Base-by-base conservation (phyloP, 2,797 vertebrate species). In the Enteromius argenteus region DNA sequence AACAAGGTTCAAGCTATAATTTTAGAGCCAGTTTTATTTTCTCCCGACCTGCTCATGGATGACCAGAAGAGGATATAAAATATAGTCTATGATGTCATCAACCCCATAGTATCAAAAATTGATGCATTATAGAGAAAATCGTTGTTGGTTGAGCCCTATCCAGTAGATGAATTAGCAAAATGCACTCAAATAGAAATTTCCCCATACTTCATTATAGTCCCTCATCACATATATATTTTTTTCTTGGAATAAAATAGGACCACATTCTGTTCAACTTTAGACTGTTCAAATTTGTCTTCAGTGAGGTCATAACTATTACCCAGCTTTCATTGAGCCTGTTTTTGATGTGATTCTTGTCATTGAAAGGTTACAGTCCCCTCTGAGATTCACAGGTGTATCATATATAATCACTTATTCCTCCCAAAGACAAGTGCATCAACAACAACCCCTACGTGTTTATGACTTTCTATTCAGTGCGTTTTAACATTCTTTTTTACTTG, bases 401-500 rank as follows among this genome's bases (percentile, higher is more conserved):
- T 37, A 44, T 68, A 60, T 72, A 60, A 73, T 62, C 53, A 44
- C 56, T 60, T 44, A 44, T 46, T 81, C 71, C 39, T 49, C 39
- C 53, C 39, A 72, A 72, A 81, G 80, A 81, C 3, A 49, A 72
- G 11, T 73, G 35, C 72, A 83, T 66, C 19, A 67, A 58, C 58
- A 83, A 9, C 73, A 76, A 83, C 30, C 62, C 60, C 32, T 23
- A n/a, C 5, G 17, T 66, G 73, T 77, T 46, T 56, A 68, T 76
- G 69, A 53, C 76, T 30, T 81, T 78, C 44, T 87, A 53, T 77
- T 79, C 35, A 30, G 68, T 84, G 79, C 79, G 78, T 81, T 81
- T 83, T 72, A 80, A 76, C 58, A 69, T 80, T 77, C 66, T 69
- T 94, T 92, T 90, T 91, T 88, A 86, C 81, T 82, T 92, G 91